Evolutionary conservation across 2,888 invertebrate species (phyloP), one percentile per base, ranked within the genome.

Genomic region (Orthosia gracilis): DNA sequence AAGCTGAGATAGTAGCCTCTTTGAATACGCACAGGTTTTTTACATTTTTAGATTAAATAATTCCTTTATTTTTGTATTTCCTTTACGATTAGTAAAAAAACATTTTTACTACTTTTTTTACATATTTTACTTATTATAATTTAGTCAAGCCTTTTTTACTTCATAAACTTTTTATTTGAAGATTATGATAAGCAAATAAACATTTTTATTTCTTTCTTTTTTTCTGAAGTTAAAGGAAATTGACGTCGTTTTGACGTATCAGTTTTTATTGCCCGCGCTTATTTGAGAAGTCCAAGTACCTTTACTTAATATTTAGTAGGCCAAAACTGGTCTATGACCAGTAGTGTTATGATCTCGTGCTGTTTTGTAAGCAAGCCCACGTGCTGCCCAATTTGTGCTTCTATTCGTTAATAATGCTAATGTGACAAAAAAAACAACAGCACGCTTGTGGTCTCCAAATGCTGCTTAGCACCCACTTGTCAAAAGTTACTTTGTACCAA

Each of bases 311-410:
- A 17, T 11, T 45, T 26, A 52, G 52, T 61, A 18, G 74, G 23
- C 59, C 31, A 59, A 12, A 74, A 40, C 47, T 59, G 23, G 52
- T 58, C 11, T 57, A 17, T 23, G 17, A 23, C n/a, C 3, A 58
- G 13, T 45, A 40, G 12, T 45, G 26, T 62, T 18, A 21, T 31
- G 58, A 47, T 52, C 18, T 52, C 21, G 7, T 76, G 40, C 54
- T 76, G 64, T 77, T 76, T 69, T 61, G 69, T 61, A 54, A 61
- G 52, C 45, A 76, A 64, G 3, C 59, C 59, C 61, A 73, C 72
- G 74, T 65, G 72, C 13, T 21, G 23, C 18, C 63, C 52, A 40
- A 74, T 31, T 31, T 50, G 47, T 70, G 23, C 21, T 18, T 21
- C 11, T 26, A 40, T 52, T 23, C 15, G 18, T 31, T 61, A 4